phyloP scores from a whole-genome alignment of 1,140 invertebrate genomes.

The Drosophila busckii region DNA sequence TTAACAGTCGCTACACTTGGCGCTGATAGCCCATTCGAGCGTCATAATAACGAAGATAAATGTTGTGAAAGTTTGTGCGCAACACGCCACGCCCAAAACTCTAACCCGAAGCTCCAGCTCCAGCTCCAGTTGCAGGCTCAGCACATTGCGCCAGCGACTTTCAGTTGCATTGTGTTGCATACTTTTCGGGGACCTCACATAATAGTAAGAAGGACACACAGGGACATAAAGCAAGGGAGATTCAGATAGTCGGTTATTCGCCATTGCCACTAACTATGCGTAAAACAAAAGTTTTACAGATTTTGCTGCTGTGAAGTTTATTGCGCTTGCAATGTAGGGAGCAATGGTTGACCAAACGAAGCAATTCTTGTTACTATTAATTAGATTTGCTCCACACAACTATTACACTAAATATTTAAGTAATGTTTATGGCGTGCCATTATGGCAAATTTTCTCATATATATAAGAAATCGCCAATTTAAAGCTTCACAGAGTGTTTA shows the following conservation, averaged over 20 bases:
- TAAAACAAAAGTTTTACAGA: constrained; percentile 52
- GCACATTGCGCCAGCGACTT: constrained; percentile 39
- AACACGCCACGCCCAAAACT: constrained; percentile 43
- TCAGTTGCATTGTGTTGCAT: constrained; percentile 58
- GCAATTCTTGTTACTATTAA: constrained; percentile 8
- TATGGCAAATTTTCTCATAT: too few species aligned
- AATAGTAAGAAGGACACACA: constrained; percentile 20
- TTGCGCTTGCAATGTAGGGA: constrained; percentile 19
- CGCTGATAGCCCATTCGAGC: constrained; percentile 74
- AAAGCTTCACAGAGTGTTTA: too few species aligned
- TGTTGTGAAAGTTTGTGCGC: constrained; percentile 60
- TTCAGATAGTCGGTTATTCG: neutral
- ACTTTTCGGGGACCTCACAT: constrained; percentile 34
- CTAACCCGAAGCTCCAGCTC: neutral
- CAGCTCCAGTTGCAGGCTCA: constrained; percentile 8
- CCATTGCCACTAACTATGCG: constrained; percentile 30
- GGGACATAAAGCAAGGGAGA: neutral
- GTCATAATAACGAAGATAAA: constrained; percentile 77
- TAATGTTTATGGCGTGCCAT: too few species aligned
- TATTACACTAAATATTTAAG: too few species aligned
- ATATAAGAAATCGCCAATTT: too few species aligned
- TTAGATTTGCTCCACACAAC: neutral
- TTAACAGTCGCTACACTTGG: constrained; percentile 59
- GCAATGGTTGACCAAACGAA: constrained; percentile 9
- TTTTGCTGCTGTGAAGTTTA: constrained; percentile 40